These are phyloP conservation scores for Tauraco erythrolophus DNA, from an alignment of 2,113 vertebrate species.

Conservation along the genomic window DNA sequence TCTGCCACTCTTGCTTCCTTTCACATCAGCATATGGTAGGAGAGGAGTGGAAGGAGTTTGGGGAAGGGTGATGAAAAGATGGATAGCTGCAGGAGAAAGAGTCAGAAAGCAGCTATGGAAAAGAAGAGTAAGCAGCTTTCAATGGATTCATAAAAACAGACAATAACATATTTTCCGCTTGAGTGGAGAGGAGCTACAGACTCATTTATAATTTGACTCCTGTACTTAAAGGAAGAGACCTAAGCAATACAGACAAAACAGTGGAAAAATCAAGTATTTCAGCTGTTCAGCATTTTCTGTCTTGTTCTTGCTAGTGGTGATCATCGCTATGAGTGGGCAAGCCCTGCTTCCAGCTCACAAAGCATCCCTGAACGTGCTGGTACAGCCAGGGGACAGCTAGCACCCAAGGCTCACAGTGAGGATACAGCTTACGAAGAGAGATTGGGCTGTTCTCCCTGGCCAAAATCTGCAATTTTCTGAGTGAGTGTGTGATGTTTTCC, in stretches of 20 bases:
- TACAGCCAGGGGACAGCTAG: neutral
- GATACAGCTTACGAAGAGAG: too few relatives aligned
- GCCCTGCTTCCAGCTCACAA: neutral
- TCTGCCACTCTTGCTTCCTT: neutral
- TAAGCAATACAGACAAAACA: neutral
- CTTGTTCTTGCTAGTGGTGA: neutral
- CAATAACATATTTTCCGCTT: slow-evolving; percentile 18
- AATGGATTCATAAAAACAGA: slow-evolving; percentile 31
- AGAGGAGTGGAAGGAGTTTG: neutral
- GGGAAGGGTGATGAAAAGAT: neutral
- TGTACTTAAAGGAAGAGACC: neutral
- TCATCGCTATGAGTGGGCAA: neutral
- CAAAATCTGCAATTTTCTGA: neutral
- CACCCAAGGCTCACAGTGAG: neutral
- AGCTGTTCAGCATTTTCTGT: slow-evolving; percentile 9
- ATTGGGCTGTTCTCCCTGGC: neutral
- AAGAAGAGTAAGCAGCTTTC: slow-evolving; percentile 4
- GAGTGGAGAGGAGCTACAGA: neutral
- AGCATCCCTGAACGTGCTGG: neutral
- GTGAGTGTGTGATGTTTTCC: neutral
- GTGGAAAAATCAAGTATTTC: neutral
- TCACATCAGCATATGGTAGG: neutral
- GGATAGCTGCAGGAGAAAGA: neutral
- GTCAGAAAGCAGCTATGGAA: neutral
- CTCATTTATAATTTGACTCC: neutral